Conservation (phyloP, 1,140 invertebrate genomes). For the Drosophila santomea region DNA sequence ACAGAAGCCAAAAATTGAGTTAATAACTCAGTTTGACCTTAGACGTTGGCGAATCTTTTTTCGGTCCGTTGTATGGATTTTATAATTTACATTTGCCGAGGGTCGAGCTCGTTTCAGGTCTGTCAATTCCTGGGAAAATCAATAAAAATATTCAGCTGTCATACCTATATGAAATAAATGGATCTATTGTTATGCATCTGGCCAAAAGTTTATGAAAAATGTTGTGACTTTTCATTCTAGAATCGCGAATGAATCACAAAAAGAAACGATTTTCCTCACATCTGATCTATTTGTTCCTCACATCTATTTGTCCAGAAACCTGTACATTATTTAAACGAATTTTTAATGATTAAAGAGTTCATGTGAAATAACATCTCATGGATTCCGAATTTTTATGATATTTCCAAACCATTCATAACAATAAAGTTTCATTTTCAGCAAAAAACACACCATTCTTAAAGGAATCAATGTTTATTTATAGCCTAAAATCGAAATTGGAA, state of each 20-base stretch:
- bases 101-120: slow-evolving; percentile 36
- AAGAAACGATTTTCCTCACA: not conserved
- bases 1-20: slow-evolving; percentile 73
- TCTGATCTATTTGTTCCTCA: not conserved
- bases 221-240: not conserved
- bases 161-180: slow-evolving; percentile 29
- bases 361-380: slow-evolving; percentile 25
- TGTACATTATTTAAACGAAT: not conserved
- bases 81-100: slow-evolving; percentile 58
- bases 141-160: slow-evolving; percentile 38
- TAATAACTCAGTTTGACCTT: slow-evolving; percentile 72
- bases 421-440: slow-evolving; percentile 20
- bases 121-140: slow-evolving; percentile 48
- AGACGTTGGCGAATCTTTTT: slow-evolving; percentile 31
- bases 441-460: slow-evolving; percentile 11
- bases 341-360: slow-evolving; percentile 8
- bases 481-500: slow-evolving; percentile 21
- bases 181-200: slow-evolving; percentile 22
- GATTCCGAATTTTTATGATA: slow-evolving; percentile 10
- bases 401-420: slow-evolving; percentile 26
- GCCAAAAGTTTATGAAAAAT: not conserved
- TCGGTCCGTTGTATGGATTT: slow-evolving; percentile 40
- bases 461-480: slow-evolving; percentile 35
- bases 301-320: not conserved
- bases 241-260: slow-evolving; percentile 2